Evolutionary conservation across 2,888 invertebrate species (phyloP).

Genomic region (Cerastoderma edule): DNA sequence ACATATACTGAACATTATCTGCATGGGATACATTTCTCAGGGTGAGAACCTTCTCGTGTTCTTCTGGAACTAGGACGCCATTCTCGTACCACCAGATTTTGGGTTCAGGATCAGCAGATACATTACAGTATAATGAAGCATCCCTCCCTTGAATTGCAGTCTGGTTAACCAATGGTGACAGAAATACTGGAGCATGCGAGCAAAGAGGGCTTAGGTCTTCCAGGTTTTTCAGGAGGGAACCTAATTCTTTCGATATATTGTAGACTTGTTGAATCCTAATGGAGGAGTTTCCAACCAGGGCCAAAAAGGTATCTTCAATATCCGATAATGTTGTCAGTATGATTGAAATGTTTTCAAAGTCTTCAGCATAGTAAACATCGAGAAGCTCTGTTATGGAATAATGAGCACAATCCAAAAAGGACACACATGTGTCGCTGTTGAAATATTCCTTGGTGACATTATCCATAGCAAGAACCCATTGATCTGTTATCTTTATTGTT

Average conservation of each 20-base stretch:
- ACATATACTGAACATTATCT: constrained; percentile 28
- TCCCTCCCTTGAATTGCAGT: constrained; percentile 20
- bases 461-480: constrained; percentile 39
- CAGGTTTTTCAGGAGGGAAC: constrained; percentile 13
- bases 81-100: constrained; percentile 42
- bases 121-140: constrained; percentile 30
- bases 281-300: constrained; percentile 23
- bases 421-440: constrained; percentile 14
- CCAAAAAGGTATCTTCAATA: constrained; percentile 31
- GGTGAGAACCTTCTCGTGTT: not conserved
- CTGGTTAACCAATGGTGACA: constrained; percentile 13
- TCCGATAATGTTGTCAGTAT: constrained; percentile 13
- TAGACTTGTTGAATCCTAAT: constrained; percentile 3
- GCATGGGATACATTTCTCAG: not conserved
- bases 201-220: constrained; percentile 34
- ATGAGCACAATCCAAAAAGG: constrained; percentile 34
- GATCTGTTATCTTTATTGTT: constrained; percentile 13
- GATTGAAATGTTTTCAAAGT: constrained; percentile 22
- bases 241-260: not conserved
- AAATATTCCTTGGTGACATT: constrained; percentile 27
- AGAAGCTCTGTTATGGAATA: constrained; percentile 30
- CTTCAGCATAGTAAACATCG: constrained; percentile 29
- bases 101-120: constrained; percentile 25
- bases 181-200: constrained; percentile 36
- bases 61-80: constrained; percentile 1